Percentiles rank a stretch among this genome's conserved stretches.
phyloP scores from a whole-genome alignment of 2,797 vertebrate species.

The Pagetopsis macropterus region DNA sequence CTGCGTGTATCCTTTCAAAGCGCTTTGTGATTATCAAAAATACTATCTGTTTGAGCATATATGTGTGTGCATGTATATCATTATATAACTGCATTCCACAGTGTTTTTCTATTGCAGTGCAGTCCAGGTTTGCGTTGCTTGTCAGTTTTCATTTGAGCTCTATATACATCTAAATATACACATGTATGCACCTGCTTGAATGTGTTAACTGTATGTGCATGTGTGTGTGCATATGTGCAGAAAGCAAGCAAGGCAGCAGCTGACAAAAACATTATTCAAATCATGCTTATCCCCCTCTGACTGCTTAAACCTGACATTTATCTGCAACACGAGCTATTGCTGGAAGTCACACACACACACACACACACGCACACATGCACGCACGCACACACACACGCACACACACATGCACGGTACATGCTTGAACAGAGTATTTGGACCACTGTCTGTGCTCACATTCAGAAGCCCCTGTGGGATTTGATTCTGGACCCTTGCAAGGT shows the following conservation, averaged over 20 bases:
- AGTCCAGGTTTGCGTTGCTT: conserved; percentile 17
- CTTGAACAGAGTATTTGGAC: conserved; percentile 36
- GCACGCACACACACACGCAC: conserved; percentile 26
- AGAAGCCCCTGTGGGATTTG: conserved; percentile 34
- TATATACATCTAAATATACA: conserved; percentile 20
- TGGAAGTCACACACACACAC: conserved; percentile 22
- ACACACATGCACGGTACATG: conserved; percentile 15
- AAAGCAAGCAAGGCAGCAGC: conserved; percentile 50
- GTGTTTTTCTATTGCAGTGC: conserved; percentile 18
- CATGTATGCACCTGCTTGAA: conserved; percentile 13
- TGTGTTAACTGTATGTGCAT: conserved; percentile 11
- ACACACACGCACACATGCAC: conserved; percentile 3
- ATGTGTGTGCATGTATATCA: not conserved
- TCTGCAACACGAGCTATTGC: conserved; percentile 53
- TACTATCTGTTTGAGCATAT: not conserved
- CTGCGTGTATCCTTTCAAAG: conserved; percentile 6
- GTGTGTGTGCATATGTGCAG: conserved; percentile 19
- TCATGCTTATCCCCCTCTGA: conserved; percentile 55
- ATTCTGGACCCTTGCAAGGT: conserved; percentile 51
- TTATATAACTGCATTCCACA: not conserved
- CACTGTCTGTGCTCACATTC: conserved; percentile 30
- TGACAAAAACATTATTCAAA: conserved; percentile 71
- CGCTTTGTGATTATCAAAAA: not conserved
- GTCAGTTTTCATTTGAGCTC: conserved; percentile 38
- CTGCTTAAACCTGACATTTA: conserved; percentile 70